A percentile compares a stretch with the other conserved stretches of the same genome.
Conservation (phyloP, 2,113 vertebrate species). For the Pyxicephalus adspersus region DNA sequence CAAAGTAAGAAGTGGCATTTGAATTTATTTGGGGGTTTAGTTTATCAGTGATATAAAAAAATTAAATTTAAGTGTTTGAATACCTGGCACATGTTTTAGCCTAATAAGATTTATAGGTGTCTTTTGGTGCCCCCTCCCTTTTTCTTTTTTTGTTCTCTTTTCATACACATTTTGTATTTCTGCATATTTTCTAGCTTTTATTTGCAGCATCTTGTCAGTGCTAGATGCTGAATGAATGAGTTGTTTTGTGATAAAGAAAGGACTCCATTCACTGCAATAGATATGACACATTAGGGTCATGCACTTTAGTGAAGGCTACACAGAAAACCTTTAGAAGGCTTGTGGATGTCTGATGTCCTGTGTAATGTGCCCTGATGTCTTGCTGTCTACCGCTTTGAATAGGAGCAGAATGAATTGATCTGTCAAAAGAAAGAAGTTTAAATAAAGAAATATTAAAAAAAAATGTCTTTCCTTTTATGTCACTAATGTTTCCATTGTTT, state of each 20-base stretch:
- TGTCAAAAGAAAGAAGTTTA: conserved; percentile 60
- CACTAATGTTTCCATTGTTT: no score
- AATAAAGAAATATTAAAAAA: conserved; percentile 63
- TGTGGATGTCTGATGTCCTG: conserved; percentile 86
- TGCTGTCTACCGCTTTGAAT: conserved; percentile 67
- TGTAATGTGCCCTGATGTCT: conserved; percentile 70
- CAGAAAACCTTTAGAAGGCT: conserved; percentile 86
- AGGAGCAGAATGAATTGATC: conserved; percentile 57
- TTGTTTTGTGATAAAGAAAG: conserved; percentile 59
- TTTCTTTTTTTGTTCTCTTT: conserved; percentile 54
- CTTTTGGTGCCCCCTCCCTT: conserved; percentile 56
- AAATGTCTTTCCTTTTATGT: neutral
- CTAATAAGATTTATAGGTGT: neutral
- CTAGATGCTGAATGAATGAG: conserved; percentile 53
- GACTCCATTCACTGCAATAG: conserved; percentile 62
- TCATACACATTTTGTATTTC: conserved; percentile 65
- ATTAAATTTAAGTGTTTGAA: neutral
- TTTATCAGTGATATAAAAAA: neutral
- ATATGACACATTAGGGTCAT: conserved; percentile 64
- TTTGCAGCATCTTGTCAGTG: conserved; percentile 59
- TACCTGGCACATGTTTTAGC: neutral
- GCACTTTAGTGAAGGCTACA: conserved; percentile 85
- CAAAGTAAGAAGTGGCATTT: conserved; percentile 55
- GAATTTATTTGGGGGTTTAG: neutral
- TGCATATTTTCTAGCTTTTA: conserved; percentile 62